These are phyloP conservation scores for Antennarius maculatus DNA, from an alignment of 2,797 vertebrate genomes.

Conservation along the genomic window DNA sequence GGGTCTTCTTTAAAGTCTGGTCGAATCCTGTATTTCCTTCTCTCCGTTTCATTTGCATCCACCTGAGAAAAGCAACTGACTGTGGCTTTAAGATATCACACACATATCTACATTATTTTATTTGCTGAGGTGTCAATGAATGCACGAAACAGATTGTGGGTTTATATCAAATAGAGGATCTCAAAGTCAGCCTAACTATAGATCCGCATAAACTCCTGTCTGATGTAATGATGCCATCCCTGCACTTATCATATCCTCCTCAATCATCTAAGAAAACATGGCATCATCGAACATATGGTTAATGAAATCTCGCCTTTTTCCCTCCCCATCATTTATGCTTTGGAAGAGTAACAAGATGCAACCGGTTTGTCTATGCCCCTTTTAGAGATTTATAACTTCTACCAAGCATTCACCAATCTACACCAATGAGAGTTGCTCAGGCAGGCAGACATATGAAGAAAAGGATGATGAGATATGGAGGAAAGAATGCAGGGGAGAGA, in stretches of 20 bases:
- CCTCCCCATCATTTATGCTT: slow-evolving; percentile 36
- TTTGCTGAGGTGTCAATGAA: slow-evolving; percentile 32
- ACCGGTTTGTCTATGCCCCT: slow-evolving; percentile 37
- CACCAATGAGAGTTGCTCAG: slow-evolving; percentile 54
- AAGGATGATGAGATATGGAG: slow-evolving; percentile 54
- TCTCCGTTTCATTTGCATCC: slow-evolving; percentile 91
- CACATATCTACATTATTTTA: slow-evolving; percentile 6
- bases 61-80: slow-evolving; percentile 74
- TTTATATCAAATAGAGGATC: slow-evolving; percentile 24
- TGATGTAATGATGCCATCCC: slow-evolving; percentile 21
- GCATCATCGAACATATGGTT: slow-evolving; percentile 23
- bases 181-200: slow-evolving; percentile 7
- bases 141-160: slow-evolving; percentile 9
- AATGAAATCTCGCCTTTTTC: slow-evolving; percentile 23
- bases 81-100: slow-evolving; percentile 15
- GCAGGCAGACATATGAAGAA: slow-evolving; percentile 45
- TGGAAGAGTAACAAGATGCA: slow-evolving; percentile 22
- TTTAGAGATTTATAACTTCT: slow-evolving; percentile 51
- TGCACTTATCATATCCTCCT: slow-evolving; percentile 30
- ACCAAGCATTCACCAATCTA: slow-evolving; percentile 53
- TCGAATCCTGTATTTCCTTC: slow-evolving; percentile 88
- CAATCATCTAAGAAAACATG: slow-evolving; percentile 18
- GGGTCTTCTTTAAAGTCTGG: slow-evolving; percentile 92
- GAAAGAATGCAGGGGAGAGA: slow-evolving; percentile 41
- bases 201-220: slow-evolving; percentile 20